Base-by-base conservation (phyloP, 1,140 invertebrate genomes). In the Melipona quadrifasciata region DNA sequence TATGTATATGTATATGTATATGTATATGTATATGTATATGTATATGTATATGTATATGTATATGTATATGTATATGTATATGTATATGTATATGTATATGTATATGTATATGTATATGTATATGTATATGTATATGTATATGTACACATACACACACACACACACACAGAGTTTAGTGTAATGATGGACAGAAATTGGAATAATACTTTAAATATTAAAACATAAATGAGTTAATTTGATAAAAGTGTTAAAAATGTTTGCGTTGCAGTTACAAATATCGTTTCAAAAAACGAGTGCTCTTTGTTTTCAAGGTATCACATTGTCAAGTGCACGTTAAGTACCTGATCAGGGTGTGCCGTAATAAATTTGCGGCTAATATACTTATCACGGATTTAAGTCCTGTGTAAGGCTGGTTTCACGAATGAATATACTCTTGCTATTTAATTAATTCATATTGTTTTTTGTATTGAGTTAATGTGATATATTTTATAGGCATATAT, bases 391-490 rank as follows among this genome's bases (percentile, higher is more conserved):
- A 74, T 86, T 84, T 77, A 83, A 84, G 85, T 89, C 77, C 55
- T 71, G 0, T 80, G 21, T 74, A 89, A 89, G 80, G 80, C 86
- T 89, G 87, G 80, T 71, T 84, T 86, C 75, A 71, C 34, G 57
- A 80, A 76, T 83, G 57, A 80, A 79, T 83, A 76, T 80, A 88
- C 58, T 86, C 70, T 64, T 81, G 77, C 86, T 86, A 84, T 77
- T 80, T 77, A 77, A 74, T 80, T 79, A 74, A 77, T 79, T 83
- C 75, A 71, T 89, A 86, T 80, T 68, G 53, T 89, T 84, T 31
- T 72, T 47, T 72, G 78, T 74, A 86, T 80, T 82, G 79, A 89
- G 72, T 84, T 88, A 80, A 84, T 89, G 88, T 89, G 88, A 89
- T 89, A 86, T 79, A 86, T 79, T 51, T 84, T 67, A 65, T 79